Conservation (phyloP, 1,140 invertebrate species). For the Leptinotarsa defecta region DNA sequence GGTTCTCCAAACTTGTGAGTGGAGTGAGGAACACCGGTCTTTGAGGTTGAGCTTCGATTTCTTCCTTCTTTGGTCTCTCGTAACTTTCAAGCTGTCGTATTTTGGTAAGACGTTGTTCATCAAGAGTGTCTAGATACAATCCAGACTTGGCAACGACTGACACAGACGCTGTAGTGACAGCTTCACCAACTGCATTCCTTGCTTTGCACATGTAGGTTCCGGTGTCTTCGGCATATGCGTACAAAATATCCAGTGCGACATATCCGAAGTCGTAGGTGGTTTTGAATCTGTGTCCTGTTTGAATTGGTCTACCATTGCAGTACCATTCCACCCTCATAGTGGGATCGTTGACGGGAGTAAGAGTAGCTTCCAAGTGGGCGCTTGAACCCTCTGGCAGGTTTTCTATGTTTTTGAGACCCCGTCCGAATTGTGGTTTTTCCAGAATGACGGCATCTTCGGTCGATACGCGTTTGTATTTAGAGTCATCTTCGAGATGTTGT, state of each 20-base stretch:
- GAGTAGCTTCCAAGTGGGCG: conserved; percentile 92
- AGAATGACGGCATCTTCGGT: conserved; percentile 75
- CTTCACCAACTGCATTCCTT: conserved; percentile 89
- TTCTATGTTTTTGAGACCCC: conserved; percentile 83
- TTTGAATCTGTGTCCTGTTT: conserved; percentile 87
- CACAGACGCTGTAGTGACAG: conserved; percentile 86
- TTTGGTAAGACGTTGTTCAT: conserved; percentile 85
- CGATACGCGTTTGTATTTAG: conserved; percentile 71
- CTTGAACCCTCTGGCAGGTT: conserved; percentile 85
- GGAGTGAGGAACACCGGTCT: conserved; percentile 87
- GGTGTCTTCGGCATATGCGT: conserved; percentile 93
- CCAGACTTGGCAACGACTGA: conserved; percentile 84
- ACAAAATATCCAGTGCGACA: conserved; percentile 93
- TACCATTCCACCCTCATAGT: conserved; percentile 96
- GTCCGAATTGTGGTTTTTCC: conserved; percentile 87
- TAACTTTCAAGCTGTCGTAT: conserved; percentile 87
- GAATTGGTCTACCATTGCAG: conserved; percentile 87
- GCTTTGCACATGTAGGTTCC: conserved; percentile 95
- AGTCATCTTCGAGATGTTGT: conserved; percentile 87
- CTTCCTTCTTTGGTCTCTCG: conserved; percentile 73
- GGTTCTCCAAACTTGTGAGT: conserved; percentile 79
- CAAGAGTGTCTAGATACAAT: conserved; percentile 84
- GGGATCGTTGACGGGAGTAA: conserved; percentile 93
- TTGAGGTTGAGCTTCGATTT: conserved; percentile 76
- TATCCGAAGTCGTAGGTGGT: conserved; percentile 96